Evolutionary conservation across 2,888 invertebrate genomes (phyloP).

Genomic region (Hofmannophila pseudospretella): DNA sequence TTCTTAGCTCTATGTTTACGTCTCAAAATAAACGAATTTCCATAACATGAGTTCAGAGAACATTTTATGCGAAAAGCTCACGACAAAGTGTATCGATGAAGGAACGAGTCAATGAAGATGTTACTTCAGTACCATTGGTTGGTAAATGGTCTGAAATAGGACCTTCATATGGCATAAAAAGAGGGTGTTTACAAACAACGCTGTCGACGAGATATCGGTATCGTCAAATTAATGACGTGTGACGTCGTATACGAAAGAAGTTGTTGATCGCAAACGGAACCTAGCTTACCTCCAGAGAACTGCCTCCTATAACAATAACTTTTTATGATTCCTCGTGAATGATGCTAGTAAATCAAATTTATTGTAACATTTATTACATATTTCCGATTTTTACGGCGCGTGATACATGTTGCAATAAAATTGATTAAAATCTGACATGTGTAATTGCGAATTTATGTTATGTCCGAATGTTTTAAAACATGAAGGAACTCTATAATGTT

Average conservation of each 20-base stretch:
- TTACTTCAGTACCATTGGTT: slow-evolving; percentile 66
- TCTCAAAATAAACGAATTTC: no score
- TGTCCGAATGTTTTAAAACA: not conserved
- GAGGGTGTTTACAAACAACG: slow-evolving; percentile 32
- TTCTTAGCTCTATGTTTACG: no score
- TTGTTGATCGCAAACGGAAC: slow-evolving; percentile 5
- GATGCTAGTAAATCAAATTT: slow-evolving; percentile 10
- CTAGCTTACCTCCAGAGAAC: slow-evolving; percentile 9
- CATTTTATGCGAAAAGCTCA: slow-evolving; percentile 36
- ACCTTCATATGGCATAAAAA: slow-evolving; percentile 51
- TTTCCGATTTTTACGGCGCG: slow-evolving; percentile 10
- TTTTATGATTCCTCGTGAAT: slow-evolving; percentile 10
- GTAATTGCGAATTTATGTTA: slow-evolving; percentile 12
- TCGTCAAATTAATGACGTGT: slow-evolving; percentile 52
- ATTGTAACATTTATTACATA: slow-evolving; percentile 12
- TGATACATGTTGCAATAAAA: slow-evolving; percentile 12
- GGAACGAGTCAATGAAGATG: slow-evolving; percentile 36
- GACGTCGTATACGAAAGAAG: slow-evolving; percentile 17
- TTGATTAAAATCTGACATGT: slow-evolving; percentile 15
- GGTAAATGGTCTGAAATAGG: slow-evolving; percentile 63
- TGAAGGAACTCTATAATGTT: no score
- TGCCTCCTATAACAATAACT: slow-evolving; percentile 8
- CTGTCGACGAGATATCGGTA: slow-evolving; percentile 34
- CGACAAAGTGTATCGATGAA: slow-evolving; percentile 42
- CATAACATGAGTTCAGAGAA: no score